phyloP scores from a whole-genome alignment of 2,797 vertebrate species.

The Hozukius guyotensis region DNA sequence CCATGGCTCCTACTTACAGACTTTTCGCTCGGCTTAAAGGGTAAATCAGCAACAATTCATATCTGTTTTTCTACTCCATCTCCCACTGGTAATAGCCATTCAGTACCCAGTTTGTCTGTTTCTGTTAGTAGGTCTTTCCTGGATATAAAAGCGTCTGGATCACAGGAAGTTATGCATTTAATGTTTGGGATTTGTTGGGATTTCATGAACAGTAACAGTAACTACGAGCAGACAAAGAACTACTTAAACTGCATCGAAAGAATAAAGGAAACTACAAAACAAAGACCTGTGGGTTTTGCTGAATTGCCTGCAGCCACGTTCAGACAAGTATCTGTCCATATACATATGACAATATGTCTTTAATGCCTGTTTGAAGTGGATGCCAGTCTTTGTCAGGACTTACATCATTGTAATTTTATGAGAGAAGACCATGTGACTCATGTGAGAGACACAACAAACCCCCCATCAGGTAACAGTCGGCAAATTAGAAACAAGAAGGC shows the following conservation, averaged over 20 bases:
- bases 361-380: not conserved
- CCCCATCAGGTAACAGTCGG: too few relatives aligned
- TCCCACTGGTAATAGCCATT: not conserved
- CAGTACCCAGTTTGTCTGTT: not conserved
- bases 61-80: conserved; percentile 6
- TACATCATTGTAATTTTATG: not conserved
- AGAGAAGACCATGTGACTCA: not conserved
- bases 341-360: not conserved
- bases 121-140: not conserved
- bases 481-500: too few relatives aligned
- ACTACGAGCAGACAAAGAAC: not conserved
- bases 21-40: not conserved
- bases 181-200: conserved; percentile 4
- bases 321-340: not conserved
- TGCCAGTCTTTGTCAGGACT: not conserved
- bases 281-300: not conserved
- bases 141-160: not conserved
- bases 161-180: conserved; percentile 24
- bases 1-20: not conserved
- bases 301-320: too few relatives aligned
- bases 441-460: not conserved
- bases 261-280: not conserved
- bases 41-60: not conserved
- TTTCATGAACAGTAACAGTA: not conserved
- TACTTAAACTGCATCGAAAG: not conserved